Percentiles rank a stretch among this genome's conserved stretches.
These are phyloP conservation scores for Falco berigora DNA, from an alignment of 2,797 vertebrate genomes.

Conservation along the genomic window DNA sequence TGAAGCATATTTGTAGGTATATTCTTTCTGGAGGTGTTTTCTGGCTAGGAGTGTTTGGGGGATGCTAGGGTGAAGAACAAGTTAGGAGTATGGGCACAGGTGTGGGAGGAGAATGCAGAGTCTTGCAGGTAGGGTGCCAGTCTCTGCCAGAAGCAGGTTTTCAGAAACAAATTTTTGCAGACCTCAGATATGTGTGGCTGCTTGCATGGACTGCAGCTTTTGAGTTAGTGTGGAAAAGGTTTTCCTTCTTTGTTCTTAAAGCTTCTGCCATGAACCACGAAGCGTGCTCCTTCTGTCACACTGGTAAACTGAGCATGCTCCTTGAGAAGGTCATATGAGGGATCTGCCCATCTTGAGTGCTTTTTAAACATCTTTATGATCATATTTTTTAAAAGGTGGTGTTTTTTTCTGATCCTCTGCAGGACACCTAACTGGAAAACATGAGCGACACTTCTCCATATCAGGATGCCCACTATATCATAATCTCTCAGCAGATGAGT, in stretches of 20 bases:
- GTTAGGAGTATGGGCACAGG: background rate
- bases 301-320: background rate
- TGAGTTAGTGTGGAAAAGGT: background rate
- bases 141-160: background rate
- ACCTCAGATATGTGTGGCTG: background rate
- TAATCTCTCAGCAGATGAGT: constrained; percentile 96
- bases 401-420: background rate
- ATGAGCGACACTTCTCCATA: constrained; percentile 96
- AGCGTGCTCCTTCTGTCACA: background rate
- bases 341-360: background rate
- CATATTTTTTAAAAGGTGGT: rapidly evolving
- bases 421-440: constrained; percentile 97
- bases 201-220: background rate
- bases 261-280: background rate
- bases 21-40: background rate
- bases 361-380: background rate
- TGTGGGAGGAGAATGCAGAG: background rate
- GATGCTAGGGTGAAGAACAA: background rate
- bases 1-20: rapidly evolving
- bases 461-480: constrained; percentile 97
- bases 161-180: background rate
- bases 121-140: background rate
- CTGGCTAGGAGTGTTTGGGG: background rate
- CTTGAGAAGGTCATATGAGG: background rate
- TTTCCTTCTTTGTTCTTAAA: background rate